phyloP scores from a whole-genome alignment of 2,888 invertebrate genomes.

The Heliconius hortense region DNA sequence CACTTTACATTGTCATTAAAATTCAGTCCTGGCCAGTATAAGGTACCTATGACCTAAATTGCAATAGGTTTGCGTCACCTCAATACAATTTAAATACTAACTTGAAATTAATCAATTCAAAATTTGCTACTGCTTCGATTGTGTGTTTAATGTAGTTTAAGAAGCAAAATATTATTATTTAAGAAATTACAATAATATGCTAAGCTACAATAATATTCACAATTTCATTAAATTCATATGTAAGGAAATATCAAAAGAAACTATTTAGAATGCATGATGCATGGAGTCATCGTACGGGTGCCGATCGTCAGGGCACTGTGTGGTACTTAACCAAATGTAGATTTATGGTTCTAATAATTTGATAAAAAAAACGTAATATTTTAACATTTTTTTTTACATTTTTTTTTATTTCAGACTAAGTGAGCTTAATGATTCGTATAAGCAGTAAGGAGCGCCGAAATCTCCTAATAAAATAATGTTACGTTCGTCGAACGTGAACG shows the following conservation, averaged over 20 bases:
- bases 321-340: background rate
- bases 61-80: slow-evolving; percentile 4
- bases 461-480: slow-evolving; percentile 44
- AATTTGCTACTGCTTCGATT: background rate
- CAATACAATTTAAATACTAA: background rate
- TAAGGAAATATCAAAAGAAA: background rate
- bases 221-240: background rate
- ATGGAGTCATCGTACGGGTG: too few relatives aligned
- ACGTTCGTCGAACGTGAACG: slow-evolving; percentile 41
- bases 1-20: slow-evolving; percentile 6
- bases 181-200: too few relatives aligned
- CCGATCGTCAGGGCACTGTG: background rate
- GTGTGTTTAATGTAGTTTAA: too few relatives aligned
- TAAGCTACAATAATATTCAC: too few relatives aligned
- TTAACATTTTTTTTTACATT: background rate
- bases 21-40: slow-evolving; percentile 6
- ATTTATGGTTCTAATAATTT: background rate
- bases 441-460: slow-evolving; percentile 32
- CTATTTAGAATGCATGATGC: too few relatives aligned
- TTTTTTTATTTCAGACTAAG: slow-evolving; percentile 17
- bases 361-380: background rate
- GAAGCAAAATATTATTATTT: too few relatives aligned
- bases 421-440: slow-evolving; percentile 31
- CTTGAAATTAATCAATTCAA: background rate
- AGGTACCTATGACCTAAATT: slow-evolving; percentile 21